Evolutionary conservation across 1,140 invertebrate genomes (phyloP), one percentile per base, ranked within the genome.

Genomic region (Drosophila micromelanica): DNA sequence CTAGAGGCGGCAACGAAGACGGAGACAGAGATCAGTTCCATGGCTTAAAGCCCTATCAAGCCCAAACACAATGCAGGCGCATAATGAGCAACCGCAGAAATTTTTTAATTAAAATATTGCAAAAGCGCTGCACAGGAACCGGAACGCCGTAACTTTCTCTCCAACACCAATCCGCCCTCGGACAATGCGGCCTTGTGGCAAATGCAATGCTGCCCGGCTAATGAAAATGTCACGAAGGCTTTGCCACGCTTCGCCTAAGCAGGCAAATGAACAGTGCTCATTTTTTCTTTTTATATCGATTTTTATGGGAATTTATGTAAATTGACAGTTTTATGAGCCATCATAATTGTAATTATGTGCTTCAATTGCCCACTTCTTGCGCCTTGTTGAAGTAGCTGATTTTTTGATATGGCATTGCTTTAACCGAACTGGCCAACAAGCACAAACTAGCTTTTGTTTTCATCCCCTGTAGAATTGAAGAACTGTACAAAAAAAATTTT

Each of bases 71-170:
- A 59, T 86, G 74, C 40, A 59, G 68, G 40, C 80, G 48, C 75
- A 60, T 87, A 86, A 87, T 87, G 78, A 87, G 78, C 71, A 80
- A 45, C 46, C 81, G 82, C 70, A 76, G 67, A 81, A 78, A 87
- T 78, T 86, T 77, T 85, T 87, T 78, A 86, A 86, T 87, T 86
- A 86, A 81, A 87, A 87, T 87, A 86, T 87, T 81, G 81, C 78
- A 56, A 72, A 30, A 72, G 62, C 46, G 62, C 78, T 72, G 40
- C 35, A 63, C 20, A 32, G 43, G 11, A 20, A 49, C 40, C 12
- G 61, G 17, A 30, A 3, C 15, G 15, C n/a, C 55, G 0, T 5
- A 13, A 5, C 1, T 42, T 49, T 30, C 27, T n/a, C 7, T 2
- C 27, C 8, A 13, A 32, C 7, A 8, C 7, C 30, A 6, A 2